Percentiles rank a stretch among this genome's conserved stretches.
These are phyloP conservation scores for Pseudomyrmex dendroicus DNA, from an alignment of 1,140 invertebrate species.

Conservation along the genomic window DNA sequence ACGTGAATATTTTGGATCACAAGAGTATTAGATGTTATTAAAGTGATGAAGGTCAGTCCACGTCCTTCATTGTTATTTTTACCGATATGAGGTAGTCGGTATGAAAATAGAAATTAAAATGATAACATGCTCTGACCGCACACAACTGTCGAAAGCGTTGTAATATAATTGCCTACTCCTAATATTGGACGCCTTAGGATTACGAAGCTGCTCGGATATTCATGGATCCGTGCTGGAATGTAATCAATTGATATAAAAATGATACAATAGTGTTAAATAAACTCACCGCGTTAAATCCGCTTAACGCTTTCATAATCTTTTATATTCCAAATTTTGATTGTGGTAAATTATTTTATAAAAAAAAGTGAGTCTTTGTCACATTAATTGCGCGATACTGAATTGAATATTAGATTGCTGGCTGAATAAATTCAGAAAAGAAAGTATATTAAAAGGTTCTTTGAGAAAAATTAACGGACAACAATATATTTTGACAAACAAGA, in stretches of 20 bases:
- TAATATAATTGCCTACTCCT: slow-evolving; percentile 26
- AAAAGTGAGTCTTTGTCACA: background rate
- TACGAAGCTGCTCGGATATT: background rate
- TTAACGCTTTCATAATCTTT: slow-evolving; percentile 4
- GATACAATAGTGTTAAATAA: slow-evolving; percentile 49
- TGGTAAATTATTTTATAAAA: slow-evolving; percentile 4
- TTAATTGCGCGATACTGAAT: background rate
- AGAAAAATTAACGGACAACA: too few species aligned
- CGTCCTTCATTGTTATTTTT: slow-evolving; percentile 65
- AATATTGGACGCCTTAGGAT: slow-evolving; percentile 5
- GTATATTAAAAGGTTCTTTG: too few species aligned
- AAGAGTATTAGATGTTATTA: slow-evolving; percentile 37
- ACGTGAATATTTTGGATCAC: slow-evolving; percentile 21
- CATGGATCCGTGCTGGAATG: slow-evolving; percentile 9
- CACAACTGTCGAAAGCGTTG: background rate
- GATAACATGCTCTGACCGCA: background rate
- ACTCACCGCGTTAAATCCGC: background rate
- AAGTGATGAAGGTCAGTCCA: slow-evolving; percentile 45
- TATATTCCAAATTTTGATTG: background rate
- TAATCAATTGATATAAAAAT: slow-evolving; percentile 32
- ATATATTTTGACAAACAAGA: too few species aligned
- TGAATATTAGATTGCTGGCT: background rate
- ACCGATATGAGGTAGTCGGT: slow-evolving; percentile 37
- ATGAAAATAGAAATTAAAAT: slow-evolving; percentile 60
- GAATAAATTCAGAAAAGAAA: too few species aligned